Percentiles rank a stretch among this genome's conserved stretches.
phyloP scores from a whole-genome alignment of 2,797 vertebrate species.

The Thamnophis elegans region DNA sequence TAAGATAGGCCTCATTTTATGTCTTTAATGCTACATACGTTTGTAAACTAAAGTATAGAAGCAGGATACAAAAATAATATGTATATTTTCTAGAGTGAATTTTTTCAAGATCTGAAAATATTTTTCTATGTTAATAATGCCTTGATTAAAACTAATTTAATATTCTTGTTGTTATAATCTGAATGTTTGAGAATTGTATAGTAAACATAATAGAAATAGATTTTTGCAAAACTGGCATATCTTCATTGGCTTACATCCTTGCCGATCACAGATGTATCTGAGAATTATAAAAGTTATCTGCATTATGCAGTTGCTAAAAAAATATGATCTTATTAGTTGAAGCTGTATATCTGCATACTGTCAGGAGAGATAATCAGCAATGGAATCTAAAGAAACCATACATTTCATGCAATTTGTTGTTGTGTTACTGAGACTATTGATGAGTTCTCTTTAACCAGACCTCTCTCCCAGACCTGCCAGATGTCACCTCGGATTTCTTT shows the following conservation, averaged over 20 bases:
- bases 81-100: not conserved
- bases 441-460: not conserved
- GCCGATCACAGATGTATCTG: not conserved
- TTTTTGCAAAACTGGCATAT: not conserved
- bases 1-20: not conserved
- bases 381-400: not conserved
- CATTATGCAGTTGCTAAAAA: not conserved
- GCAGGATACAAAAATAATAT: not conserved
- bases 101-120: not conserved
- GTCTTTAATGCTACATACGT: not conserved
- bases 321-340: not conserved
- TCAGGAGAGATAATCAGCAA: not conserved
- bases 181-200: not conserved
- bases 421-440: not conserved
- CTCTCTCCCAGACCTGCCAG: not conserved
- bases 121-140: not conserved
- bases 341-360: not conserved
- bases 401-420: not conserved
- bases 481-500: not conserved
- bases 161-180: not conserved
- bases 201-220: not conserved
- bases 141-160: not conserved
- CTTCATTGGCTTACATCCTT: not conserved
- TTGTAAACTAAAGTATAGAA: not conserved
- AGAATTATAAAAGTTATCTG: not conserved